Base-by-base conservation (phyloP, 2,113 vertebrate genomes). In the Ursus arctos region DNA sequence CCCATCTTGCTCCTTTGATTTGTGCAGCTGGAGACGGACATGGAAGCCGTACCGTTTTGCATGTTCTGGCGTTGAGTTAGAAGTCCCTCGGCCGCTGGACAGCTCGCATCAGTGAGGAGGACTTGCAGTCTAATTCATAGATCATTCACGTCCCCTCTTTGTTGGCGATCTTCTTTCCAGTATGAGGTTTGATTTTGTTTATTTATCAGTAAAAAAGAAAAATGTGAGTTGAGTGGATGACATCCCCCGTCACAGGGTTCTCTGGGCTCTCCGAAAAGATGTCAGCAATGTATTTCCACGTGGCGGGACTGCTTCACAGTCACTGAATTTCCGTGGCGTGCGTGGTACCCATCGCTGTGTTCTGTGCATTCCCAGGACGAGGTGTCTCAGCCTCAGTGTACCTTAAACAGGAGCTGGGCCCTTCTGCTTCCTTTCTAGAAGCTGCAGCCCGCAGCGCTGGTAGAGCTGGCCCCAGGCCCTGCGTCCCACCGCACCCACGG, bases 81-180 rank as follows among this genome's bases (percentile, higher is more conserved):
- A 33, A 82, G 91, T 72, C 95, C 71, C 59, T 79, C 51, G 77
- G 67, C 76, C 83, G 98, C 88, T 61, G 36, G 90, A 98, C 40
- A 21, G n/a, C 22, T 93, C 77, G 65, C 43, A 94, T 77, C 87
- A 87, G 76, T 40, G 95, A 92, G 88, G 92, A 80, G 82, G 95
- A 96, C 96, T 95, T 79, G 57, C 40, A 43, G 21, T 47, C 10
- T 57, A 49, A 80, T 91, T 85, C 88, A 40, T 2, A 22, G 89
- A 72, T 84, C 81, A 47, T 28, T 36, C 63, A 72, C 55, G 0
- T 91, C 96, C 63, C 40, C 95, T 95, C 47, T 85, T 84, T 53
- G 51, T 16, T 26, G 92, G 28, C 0, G 53, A n/a, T 91, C 96
- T 67, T 80, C 51, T 7, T 96, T 95, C 40, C n/a, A 6, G 81